Percentiles rank a stretch among this genome's conserved stretches.
These are phyloP conservation scores for Brachypalpus laphriformis DNA, from an alignment of 2,888 invertebrate genomes.

Conservation along the genomic window DNA sequence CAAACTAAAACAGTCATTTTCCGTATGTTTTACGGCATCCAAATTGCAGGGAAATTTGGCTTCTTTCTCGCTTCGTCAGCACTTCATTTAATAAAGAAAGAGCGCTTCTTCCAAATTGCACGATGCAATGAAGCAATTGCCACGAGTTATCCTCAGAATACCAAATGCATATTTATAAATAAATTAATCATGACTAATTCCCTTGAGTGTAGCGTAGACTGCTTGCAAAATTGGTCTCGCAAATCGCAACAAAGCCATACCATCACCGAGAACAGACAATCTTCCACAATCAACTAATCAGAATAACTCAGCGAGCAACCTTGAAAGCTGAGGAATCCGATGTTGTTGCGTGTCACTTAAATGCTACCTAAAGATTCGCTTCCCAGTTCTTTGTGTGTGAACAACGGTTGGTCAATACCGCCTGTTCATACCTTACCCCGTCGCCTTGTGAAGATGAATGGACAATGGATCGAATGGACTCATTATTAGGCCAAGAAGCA, in stretches of 20 bases:
- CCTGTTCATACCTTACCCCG: neutral
- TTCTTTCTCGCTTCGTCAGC: neutral
- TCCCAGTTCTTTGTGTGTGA: slow-evolving; percentile 33
- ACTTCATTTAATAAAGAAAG: slow-evolving; percentile 12
- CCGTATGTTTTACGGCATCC: slow-evolving; percentile 29
- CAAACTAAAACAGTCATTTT: slow-evolving; percentile 29
- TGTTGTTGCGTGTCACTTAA: slow-evolving; percentile 74
- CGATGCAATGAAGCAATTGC: slow-evolving; percentile 51
- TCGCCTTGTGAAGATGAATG: slow-evolving; percentile 57
- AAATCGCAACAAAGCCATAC: slow-evolving; percentile 57
- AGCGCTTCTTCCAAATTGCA: slow-evolving; percentile 6
- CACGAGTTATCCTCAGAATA: slow-evolving; percentile 32
- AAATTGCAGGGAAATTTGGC: slow-evolving; percentile 2
- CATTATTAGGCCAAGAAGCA: slow-evolving; percentile 64
- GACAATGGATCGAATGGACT: slow-evolving; percentile 49
- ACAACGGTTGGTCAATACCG: slow-evolving; percentile 43
- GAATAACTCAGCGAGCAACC: slow-evolving; percentile 63
- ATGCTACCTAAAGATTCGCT: slow-evolving; percentile 61
- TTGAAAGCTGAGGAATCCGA: slow-evolving; percentile 72
- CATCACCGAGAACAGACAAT: slow-evolving; percentile 27
- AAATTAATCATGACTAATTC: slow-evolving; percentile 68
- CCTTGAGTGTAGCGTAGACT: slow-evolving; percentile 40
- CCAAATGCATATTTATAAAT: slow-evolving; percentile 41
- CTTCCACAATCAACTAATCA: slow-evolving; percentile 59
- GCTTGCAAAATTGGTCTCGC: slow-evolving; percentile 18